A percentile compares a stretch with the other conserved stretches of the same genome.
These are phyloP conservation scores for Hemaris fuciformis DNA, from an alignment of 2,888 invertebrate genomes.

Conservation along the genomic window DNA sequence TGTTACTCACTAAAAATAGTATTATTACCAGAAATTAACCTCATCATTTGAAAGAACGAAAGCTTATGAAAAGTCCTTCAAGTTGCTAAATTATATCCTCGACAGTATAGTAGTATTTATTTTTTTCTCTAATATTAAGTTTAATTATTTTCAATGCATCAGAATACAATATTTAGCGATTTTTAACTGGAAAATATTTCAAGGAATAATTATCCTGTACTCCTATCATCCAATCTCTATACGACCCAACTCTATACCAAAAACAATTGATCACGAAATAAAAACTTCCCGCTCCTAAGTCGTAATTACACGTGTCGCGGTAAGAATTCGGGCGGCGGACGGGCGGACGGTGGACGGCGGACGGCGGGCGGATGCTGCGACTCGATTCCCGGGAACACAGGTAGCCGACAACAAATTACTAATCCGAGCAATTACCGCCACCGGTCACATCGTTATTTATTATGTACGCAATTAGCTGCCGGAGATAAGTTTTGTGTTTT, in stretches of 20 bases:
- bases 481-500: constrained; percentile 6
- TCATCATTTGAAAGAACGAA: no score
- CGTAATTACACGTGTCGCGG: not conserved
- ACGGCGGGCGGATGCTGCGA: constrained; percentile 41
- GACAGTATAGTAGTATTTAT: no score
- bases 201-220: no score
- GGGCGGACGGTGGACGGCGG: constrained; percentile 29
- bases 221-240: not conserved
- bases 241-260: not conserved
- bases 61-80: no score
- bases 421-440: constrained; percentile 63
- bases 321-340: constrained; percentile 23
- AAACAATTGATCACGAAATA: not conserved
- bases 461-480: constrained; percentile 40
- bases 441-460: constrained; percentile 42
- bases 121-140: no score
- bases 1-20: no score
- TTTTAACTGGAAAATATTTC: no score
- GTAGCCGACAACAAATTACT: constrained; percentile 73
- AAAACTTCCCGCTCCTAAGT: not conserved
- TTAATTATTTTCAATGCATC: no score
- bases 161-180: no score
- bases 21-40: no score
- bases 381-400: constrained; percentile 61
- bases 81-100: no score